These are phyloP conservation scores for Falcunculus frontatus DNA, from an alignment of 2,113 vertebrate genomes.

Conservation along the genomic window DNA sequence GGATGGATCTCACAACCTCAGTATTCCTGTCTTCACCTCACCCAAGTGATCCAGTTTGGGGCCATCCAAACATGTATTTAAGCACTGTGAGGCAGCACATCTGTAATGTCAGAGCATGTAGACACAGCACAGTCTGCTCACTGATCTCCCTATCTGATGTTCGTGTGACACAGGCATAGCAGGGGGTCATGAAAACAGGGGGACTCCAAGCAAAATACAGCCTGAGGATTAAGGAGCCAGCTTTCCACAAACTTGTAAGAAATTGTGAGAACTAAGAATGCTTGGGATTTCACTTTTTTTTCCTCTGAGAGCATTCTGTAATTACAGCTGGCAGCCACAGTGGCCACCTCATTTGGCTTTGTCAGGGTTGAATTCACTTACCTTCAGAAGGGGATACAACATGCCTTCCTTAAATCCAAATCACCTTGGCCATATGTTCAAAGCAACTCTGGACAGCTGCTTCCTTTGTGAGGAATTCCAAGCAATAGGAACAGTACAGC, in stretches of 20 bases:
- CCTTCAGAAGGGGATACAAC: background rate
- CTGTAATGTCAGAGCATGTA: background rate
- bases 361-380: background rate
- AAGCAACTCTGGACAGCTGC: background rate
- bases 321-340: conserved; percentile 2
- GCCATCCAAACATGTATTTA: background rate
- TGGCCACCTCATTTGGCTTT: background rate
- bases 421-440: background rate
- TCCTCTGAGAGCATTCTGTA: background rate
- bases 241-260: background rate
- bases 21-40: background rate
- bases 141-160: background rate
- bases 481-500: background rate
- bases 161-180: background rate
- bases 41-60: background rate
- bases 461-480: background rate
- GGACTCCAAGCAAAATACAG: background rate
- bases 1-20: background rate
- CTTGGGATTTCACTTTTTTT: background rate
- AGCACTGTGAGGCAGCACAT: background rate
- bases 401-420: background rate
- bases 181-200: background rate
- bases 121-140: background rate
- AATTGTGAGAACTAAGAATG: background rate
- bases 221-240: background rate